Base-by-base conservation (phyloP, 2,113 vertebrate species). In the Dolichotis patagonum region DNA sequence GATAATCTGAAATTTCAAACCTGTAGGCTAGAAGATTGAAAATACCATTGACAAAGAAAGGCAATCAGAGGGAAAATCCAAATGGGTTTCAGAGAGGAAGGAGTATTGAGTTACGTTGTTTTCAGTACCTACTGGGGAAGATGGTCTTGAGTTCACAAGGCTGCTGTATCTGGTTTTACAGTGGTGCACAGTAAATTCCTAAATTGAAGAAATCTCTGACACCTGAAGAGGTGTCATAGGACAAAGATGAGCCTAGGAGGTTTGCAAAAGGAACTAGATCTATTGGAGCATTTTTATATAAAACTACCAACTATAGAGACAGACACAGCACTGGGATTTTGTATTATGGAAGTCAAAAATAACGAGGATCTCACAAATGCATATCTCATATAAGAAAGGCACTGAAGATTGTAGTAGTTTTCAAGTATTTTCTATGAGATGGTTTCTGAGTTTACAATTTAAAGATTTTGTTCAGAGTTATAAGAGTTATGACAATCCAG, bases 371-470 rank as follows among this genome's bases (percentile, higher is more conserved):
- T 78, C 35, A 81, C 28, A 30, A 63, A 78, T 46, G 63, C 69
- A 69, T 43, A 26, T 7, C 19, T 71, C 38, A 12, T 4, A 38
- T 38, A 54, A 96, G 32, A 32, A 63, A 52, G 38, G 73, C 46
- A 75, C 0, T 84, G 26, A 96, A n/a, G 67, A 62, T 26, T 77
- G 8, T 30, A 96, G 54, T 84, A 60, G 22, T 2, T 69, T 85
- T 60, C 14, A 69, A 38, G 84, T 49, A 1, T 83, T 65, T 91
- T 54, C 65, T 63, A 54, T 16, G 24, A 75, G 43, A 82, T 8
- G n/a, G n/a, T 62, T 43, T 75, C 92, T 91, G 6, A 87, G 88
- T 71, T 90, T 94, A 41, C 96, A 91, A 58, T 80, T 41, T 52
- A 69, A 75, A 96, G 13, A 11, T 94, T 56, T 85, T 96, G 7